phyloP scores from a whole-genome alignment of 1,140 invertebrate species.

The Tetramorium parvispinum region DNA sequence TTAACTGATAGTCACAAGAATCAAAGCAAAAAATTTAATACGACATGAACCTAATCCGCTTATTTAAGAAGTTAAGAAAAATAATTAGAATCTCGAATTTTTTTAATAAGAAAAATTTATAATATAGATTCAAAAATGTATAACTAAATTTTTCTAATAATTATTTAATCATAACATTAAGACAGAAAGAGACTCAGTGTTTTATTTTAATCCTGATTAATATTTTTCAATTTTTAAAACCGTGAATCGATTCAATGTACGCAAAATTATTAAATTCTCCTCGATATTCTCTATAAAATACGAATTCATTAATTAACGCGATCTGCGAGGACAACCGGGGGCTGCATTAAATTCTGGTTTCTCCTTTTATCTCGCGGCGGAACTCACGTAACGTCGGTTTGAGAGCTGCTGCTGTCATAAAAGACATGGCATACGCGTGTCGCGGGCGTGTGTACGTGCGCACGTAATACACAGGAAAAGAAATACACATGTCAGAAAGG shows the following conservation, averaged over 20 bases:
- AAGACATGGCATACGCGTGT: not conserved
- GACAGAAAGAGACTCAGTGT: too few species aligned
- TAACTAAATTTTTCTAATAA: not conserved
- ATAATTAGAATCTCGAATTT: not conserved
- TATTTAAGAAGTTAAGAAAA: not conserved
- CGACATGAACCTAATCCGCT: not conserved
- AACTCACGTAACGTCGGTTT: slow-evolving; percentile 32
- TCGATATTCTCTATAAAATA: slow-evolving; percentile 1
- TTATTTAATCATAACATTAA: not conserved
- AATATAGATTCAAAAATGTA: not conserved
- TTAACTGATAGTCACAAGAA: not conserved
- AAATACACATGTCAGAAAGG: slow-evolving; percentile 4
- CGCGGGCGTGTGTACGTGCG: not conserved
- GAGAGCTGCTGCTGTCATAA: slow-evolving; percentile 42
- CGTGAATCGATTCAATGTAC: not conserved
- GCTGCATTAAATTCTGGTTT: slow-evolving; percentile 25
- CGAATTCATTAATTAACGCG: slow-evolving; percentile 24
- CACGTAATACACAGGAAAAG: not conserved
- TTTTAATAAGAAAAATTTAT: not conserved
- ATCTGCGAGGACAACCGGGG: not conserved
- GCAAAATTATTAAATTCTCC: not conserved
- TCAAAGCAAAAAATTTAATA: not conserved
- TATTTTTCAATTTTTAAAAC: not conserved
- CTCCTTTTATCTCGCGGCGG: slow-evolving; percentile 10
- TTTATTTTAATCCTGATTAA: not conserved